Base-by-base conservation (phyloP, 2,797 vertebrate species). In the Malacoraja senta region DNA sequence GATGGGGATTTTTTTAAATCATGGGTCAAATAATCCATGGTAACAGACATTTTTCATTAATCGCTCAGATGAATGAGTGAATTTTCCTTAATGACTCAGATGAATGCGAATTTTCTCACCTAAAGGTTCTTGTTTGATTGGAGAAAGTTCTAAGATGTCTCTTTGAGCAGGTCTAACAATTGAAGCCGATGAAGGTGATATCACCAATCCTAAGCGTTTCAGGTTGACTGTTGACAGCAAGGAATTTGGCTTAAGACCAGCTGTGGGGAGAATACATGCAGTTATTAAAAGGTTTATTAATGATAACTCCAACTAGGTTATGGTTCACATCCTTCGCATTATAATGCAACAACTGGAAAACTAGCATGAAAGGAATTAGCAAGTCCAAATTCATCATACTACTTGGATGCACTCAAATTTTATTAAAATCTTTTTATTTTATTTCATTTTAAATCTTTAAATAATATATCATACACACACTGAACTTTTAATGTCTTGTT, bases 191-290 rank as follows among this genome's bases (percentile, higher is more conserved):
- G 44, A 44, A 38, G 71, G 96, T 93, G 98, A 98, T 93, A 99
- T 96, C 63, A 96, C 96, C 93, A 99, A 98, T n/a, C 98, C 99
- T 94, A 99, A 95, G 94, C 99, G 99, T 94, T 98, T 97, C 94
- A 99, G 97, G 95, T 99, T 96, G 95, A 98, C 95, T 84, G 96
- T 95, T 61, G 96, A 96, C 94, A 99, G 98, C 95, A 99, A 97
- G 94, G 98, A 97, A 95, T 96, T 98, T 96, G 99, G 95, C 95
- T 99, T 99, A 95, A 99, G 95, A 93, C 99, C 99, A 94, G 99
- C 99, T 99, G 93, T 0, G 96, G 95, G 91, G 24, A 21, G 38
- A 74, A 74, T n/a, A 92, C 38, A n/a, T 72, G 72, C 71, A 29
- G 29, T 44, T 44, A 44, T 44, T 44, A 44, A 44, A 44, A 53